phyloP scores from a whole-genome alignment of 2,888 invertebrate species.

The Nymphalis urticae region DNA sequence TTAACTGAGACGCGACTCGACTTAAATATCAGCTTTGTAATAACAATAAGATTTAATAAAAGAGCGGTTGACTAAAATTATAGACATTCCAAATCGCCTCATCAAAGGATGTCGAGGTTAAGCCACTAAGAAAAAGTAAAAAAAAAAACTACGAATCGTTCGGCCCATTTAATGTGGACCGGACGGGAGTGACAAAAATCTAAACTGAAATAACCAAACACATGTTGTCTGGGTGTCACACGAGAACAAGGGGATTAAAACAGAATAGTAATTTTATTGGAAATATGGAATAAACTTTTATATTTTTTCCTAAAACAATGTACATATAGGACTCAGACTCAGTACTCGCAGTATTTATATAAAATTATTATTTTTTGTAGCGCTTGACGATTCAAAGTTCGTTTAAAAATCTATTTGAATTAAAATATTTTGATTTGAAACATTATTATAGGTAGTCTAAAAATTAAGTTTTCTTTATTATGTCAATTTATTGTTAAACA shows the following conservation, averaged over 20 bases:
- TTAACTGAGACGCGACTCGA: background rate
- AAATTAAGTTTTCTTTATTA: too few relatives aligned
- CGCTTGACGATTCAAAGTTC: too few relatives aligned
- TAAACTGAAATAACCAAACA: conserved; percentile 78
- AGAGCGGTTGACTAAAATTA: background rate
- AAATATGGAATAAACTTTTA: conserved; percentile 3
- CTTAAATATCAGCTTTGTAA: background rate
- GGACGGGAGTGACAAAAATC: conserved; percentile 80
- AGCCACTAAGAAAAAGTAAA: conserved; percentile 55
- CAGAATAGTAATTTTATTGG: conserved; percentile 26
- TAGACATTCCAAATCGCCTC: conserved; percentile 41
- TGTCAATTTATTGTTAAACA: too few relatives aligned
- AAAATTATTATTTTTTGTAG: too few relatives aligned
- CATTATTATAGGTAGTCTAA: too few relatives aligned
- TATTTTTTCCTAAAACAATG: background rate
- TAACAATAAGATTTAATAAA: conserved; percentile 6
- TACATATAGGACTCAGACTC: too few relatives aligned
- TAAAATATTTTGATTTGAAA: too few relatives aligned
- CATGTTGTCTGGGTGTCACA: conserved; percentile 71
- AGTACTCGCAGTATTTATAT: background rate
- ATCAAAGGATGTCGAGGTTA: conserved; percentile 76
- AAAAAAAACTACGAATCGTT: conserved; percentile 70
- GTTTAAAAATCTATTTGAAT: too few relatives aligned
- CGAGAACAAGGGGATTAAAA: conserved; percentile 45
- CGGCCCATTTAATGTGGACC: conserved; percentile 80